Percentiles rank a stretch among this genome's conserved stretches.
Conservation (phyloP, 2,888 invertebrate genomes). For the Phaedon cochleariae region DNA sequence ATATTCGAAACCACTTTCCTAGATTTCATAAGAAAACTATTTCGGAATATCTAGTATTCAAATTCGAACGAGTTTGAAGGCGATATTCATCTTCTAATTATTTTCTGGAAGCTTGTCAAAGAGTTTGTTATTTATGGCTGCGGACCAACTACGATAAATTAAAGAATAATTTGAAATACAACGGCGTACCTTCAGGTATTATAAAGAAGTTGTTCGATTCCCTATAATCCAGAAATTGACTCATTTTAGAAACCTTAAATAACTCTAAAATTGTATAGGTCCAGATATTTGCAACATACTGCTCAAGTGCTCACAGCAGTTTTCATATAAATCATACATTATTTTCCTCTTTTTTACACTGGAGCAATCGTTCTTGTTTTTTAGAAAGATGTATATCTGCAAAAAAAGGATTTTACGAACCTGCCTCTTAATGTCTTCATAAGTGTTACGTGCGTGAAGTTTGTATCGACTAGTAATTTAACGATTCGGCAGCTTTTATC, state of each 20-base stretch:
- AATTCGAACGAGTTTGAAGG: slow-evolving; percentile 50
- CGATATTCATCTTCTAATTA: slow-evolving; percentile 52
- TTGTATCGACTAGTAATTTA: slow-evolving; percentile 15
- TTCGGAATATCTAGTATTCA: slow-evolving; percentile 41
- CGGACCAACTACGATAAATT: slow-evolving; percentile 26
- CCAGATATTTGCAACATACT: too few species aligned
- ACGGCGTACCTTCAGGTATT: not conserved
- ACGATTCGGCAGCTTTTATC: slow-evolving; percentile 17
- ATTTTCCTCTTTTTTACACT: not conserved
- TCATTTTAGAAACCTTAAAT: too few species aligned
- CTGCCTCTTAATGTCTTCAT: slow-evolving; percentile 20
- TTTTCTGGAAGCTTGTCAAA: slow-evolving; percentile 55
- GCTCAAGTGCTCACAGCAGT: not conserved
- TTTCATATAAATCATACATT: not conserved
- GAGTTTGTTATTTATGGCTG: slow-evolving; percentile 23
- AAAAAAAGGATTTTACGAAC: slow-evolving; percentile 13
- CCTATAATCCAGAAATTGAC: too few species aligned
- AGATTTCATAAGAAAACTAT: slow-evolving; percentile 19
- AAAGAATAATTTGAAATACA: slow-evolving; percentile 27
- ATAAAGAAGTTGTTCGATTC: not conserved
- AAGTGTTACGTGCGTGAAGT: slow-evolving; percentile 18
- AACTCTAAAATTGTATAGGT: too few species aligned
- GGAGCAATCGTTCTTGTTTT: slow-evolving; percentile 3
- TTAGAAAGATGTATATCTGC: slow-evolving; percentile 8
- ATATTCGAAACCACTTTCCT: not conserved